These are phyloP conservation scores for Cryptotis parvus DNA, from an alignment of 2,113 vertebrate species.

Conservation along the genomic window DNA sequence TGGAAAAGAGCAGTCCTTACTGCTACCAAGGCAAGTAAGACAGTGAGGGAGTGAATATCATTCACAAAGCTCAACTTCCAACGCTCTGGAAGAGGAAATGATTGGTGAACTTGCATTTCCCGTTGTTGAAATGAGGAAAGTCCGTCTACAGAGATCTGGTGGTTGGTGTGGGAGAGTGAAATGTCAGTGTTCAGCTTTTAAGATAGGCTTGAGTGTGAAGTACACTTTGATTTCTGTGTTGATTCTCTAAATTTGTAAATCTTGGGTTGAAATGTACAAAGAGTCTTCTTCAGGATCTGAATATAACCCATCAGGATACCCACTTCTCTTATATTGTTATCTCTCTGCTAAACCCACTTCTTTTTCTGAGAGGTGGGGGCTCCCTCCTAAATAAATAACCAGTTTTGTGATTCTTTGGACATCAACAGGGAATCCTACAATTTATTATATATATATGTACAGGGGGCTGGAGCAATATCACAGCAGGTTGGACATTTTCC, in stretches of 20 bases:
- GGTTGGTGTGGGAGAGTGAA: constrained; percentile 26
- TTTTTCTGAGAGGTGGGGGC: background rate
- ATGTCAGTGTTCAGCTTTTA: constrained; percentile 45
- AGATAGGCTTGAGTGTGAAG: constrained; percentile 48
- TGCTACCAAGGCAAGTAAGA: constrained; percentile 41
- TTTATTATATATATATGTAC: background rate
- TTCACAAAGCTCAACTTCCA: constrained; percentile 30
- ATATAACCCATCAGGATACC: background rate
- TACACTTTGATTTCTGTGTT: constrained; percentile 39
- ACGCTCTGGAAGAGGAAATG: constrained; percentile 52
- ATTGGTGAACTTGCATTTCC: constrained; percentile 23
- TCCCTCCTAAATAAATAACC: background rate
- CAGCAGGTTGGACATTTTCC: no score
- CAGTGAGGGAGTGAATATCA: constrained; percentile 19
- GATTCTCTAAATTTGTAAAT: background rate
- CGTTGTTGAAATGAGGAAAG: constrained; percentile 25
- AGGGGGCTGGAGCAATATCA: no score
- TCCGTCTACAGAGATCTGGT: constrained; percentile 3
- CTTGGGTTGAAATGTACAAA: constrained; percentile 2
- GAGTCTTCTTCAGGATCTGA: constrained; percentile 25
- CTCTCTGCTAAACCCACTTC: background rate
- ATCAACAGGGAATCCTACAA: background rate
- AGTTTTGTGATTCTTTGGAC: background rate
- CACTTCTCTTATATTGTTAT: background rate
- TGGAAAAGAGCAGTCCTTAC: constrained; percentile 2